These are phyloP conservation scores for Elachura formosa DNA, from an alignment of 2,113 vertebrate genomes.

Conservation along the genomic window DNA sequence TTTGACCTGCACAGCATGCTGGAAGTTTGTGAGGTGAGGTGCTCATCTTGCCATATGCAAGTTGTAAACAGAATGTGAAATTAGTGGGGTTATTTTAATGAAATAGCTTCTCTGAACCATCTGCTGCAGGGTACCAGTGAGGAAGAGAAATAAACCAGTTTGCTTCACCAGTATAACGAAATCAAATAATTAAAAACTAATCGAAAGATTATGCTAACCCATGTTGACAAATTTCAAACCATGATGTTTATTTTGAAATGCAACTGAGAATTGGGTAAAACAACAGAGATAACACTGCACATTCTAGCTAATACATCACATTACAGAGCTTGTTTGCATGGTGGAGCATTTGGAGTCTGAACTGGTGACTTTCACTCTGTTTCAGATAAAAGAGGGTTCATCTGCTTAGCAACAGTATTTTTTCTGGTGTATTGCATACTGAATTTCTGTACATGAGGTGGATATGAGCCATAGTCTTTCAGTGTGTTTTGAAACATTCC, in stretches of 20 bases:
- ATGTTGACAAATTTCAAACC: background rate
- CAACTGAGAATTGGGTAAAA: background rate
- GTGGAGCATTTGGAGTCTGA: background rate
- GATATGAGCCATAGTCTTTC: background rate
- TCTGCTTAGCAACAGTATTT: background rate
- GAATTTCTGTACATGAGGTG: background rate
- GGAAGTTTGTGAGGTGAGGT: background rate
- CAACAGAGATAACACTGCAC: background rate
- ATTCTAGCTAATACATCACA: background rate
- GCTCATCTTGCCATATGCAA: background rate
- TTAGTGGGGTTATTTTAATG: background rate
- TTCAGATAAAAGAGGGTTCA: background rate
- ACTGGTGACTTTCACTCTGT: background rate
- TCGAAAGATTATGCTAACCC: background rate
- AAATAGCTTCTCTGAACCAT: background rate
- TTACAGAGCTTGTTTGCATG: background rate
- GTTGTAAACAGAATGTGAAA: constrained; percentile 2
- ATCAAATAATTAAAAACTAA: background rate
- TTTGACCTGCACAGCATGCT: background rate
- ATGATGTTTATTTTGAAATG: background rate
- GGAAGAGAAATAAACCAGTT: background rate
- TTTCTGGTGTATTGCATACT: background rate
- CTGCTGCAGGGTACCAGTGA: background rate
- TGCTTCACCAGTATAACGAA: background rate
- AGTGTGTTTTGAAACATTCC: background rate